Conservation (phyloP, 2,113 vertebrate species). For the Corynorhinus townsendii region DNA sequence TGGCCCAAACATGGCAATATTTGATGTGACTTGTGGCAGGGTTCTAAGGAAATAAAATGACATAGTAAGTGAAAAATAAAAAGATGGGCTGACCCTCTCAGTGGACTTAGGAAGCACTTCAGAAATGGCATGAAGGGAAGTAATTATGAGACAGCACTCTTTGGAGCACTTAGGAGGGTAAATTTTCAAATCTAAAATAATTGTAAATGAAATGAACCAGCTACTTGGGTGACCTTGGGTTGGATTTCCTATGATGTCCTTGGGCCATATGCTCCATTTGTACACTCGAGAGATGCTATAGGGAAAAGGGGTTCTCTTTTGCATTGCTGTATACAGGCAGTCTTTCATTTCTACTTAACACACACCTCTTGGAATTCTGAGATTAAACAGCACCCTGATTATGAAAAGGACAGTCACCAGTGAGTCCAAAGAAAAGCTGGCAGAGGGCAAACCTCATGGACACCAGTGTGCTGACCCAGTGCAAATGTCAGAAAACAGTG, state of each 20-base stretch:
- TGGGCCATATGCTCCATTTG: not conserved
- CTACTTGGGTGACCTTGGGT: not conserved
- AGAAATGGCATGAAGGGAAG: not conserved
- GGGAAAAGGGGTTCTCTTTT: not conserved
- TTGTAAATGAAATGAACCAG: not conserved
- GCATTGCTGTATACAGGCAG: not conserved
- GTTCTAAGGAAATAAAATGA: conserved; percentile 12
- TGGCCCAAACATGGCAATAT: not conserved
- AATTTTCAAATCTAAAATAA: not conserved
- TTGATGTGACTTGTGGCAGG: not conserved
- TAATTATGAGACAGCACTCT: not conserved
- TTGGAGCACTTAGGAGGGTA: not conserved
- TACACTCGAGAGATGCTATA: not conserved
- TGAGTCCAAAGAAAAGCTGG: not conserved
- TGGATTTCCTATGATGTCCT: not conserved
- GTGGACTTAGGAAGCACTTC: not conserved
- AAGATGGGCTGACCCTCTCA: not conserved
- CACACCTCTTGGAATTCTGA: not conserved
- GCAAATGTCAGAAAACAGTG: not conserved
- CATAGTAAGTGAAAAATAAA: conserved; percentile 9
- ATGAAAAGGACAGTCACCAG: not conserved
- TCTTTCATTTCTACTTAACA: not conserved
- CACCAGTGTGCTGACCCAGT: not conserved
- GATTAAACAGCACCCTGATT: not conserved
- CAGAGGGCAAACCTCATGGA: not conserved